phyloP scores from a whole-genome alignment of 2,797 vertebrate genomes.

The Diplodus puntazzo region DNA sequence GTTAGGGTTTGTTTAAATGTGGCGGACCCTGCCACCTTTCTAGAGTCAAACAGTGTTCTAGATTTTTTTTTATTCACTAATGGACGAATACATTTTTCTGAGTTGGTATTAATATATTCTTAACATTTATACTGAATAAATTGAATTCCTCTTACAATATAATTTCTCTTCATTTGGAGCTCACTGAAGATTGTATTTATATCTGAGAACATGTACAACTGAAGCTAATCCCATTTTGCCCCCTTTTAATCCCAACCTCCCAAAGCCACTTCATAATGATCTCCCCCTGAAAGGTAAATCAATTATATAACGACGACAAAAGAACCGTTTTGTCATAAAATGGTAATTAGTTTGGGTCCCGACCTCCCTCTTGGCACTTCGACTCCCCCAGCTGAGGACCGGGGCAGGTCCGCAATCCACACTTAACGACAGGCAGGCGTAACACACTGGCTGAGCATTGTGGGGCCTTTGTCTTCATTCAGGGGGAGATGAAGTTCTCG shows the following conservation, averaged over 20 bases:
- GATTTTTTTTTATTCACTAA: no score
- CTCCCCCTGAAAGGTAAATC: constrained; percentile 87
- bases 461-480: constrained; percentile 99
- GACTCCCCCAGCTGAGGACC: constrained; percentile 96
- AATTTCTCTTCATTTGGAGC: not conserved
- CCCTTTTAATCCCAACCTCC: constrained; percentile 64
- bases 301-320: constrained; percentile 88
- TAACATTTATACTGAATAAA: no score
- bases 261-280: constrained; percentile 82
- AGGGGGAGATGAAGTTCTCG: constrained; percentile 98
- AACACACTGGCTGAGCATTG: constrained; percentile 95
- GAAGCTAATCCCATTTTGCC: constrained; percentile 61
- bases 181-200: not conserved
- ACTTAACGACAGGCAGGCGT: constrained; percentile 98
- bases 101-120: no score
- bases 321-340: constrained; percentile 87
- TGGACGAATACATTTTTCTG: no score
- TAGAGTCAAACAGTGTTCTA: no score
- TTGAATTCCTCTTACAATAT: no score
- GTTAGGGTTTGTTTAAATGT: no score
- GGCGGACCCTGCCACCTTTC: no score
- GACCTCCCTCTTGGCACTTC: constrained; percentile 94
- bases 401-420: constrained; percentile 91
- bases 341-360: constrained; percentile 90
- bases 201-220: constrained; percentile 56